Base-by-base conservation (phyloP, 2,888 invertebrate species). In the Hetaerina titia region DNA sequence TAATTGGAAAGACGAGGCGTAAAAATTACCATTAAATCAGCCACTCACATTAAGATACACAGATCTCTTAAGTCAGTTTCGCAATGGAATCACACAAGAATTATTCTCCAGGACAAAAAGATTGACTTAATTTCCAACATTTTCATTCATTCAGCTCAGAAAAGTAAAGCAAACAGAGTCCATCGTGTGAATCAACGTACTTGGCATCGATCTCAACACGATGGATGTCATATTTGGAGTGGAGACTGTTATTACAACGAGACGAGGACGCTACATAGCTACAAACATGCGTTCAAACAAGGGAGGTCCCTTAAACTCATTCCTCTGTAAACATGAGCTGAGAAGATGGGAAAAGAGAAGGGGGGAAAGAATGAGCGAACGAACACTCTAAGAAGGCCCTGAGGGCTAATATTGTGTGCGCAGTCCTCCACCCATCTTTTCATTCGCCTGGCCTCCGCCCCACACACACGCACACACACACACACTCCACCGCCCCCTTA, bases 391-490 rank as follows among this genome's bases (percentile, higher is more conserved):
- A 57, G 17, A 7, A 89, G n/a, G n/a, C 58, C 89, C 89, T 31
- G 22, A 89, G 89, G 89, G 89, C 56, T 89, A 58, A 89, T 89
- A 89, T 22, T 89, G 89, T 89, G 89, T 58, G 58, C 89, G 89
- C 11, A 88, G 45, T 22, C 17, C 15, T 69, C 69, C 69, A 22
- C n/a, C 69, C n/a, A 19, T 69, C n/a, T 69, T 45, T 45, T 1
- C 45, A 81, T 31, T 15, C 31, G 13, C 81, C 15, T 45, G 45
- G 45, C 81, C 11, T 11, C 11, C 11, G 45, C 13, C 31, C 31
- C 2, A 60, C 60, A 60, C 60, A 60, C 6, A 60, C 60, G 6
- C 11, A 17, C 60, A 17, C 17, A 17, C 60, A 17, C 60, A 60
- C 60, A 11, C 13, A 1, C 60, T 15, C 11, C 31, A 9, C 15